Evolutionary conservation across 2,888 invertebrate species (phyloP), one percentile per base, ranked within the genome.

Genomic region (Camptogramma bilineatum): DNA sequence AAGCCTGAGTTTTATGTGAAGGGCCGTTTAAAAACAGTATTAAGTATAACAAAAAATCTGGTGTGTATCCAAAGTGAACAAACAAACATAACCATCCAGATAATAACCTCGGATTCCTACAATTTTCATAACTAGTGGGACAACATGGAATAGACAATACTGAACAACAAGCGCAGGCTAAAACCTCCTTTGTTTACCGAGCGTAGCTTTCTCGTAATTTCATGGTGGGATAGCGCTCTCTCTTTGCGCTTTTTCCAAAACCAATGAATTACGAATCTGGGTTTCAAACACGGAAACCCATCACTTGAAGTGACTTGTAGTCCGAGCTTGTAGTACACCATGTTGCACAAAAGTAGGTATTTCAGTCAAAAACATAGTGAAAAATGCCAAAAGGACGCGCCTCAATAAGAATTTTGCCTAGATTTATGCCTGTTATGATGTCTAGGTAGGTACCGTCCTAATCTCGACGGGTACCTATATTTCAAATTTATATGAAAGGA

Each of bases 231-330:
- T 65, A 64, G 57, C 67, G 62, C 16, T 62, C 60, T 64, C 60
- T 56, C 65, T 64, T 75, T 79, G 75, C 74, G 69, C 74, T 79
- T 80, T 80, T 79, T 72, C 62, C 62, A 68, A 75, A 76, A 71
- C 73, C 70, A 76, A 74, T 74, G 72, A 78, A 79, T 79, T 76
- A 75, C 76, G 64, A 69, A 60, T 65, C 60, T 70, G 60, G 71
- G 68, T 74, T 76, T 77, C 68, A 63, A 52, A 56, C 64, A 44
- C 42, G 39, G 54, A 60, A 19, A 47, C 28, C 39, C 7, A 34
- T 4, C 9, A 44, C 54, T 42, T 54, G 54, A 54, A 61, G 42
- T 42, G 53, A 39, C 53, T 34, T 19, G 47, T 34, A 10, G 47
- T 47, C 2, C 17, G 18, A 18, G 13, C 3, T 13, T n/a, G n/a